Evolutionary conservation across 35 echinoderm and acorn worm species (phyloP), one percentile per base, ranked within the genome.

Genomic region (Holothuria glaberrima): DNA sequence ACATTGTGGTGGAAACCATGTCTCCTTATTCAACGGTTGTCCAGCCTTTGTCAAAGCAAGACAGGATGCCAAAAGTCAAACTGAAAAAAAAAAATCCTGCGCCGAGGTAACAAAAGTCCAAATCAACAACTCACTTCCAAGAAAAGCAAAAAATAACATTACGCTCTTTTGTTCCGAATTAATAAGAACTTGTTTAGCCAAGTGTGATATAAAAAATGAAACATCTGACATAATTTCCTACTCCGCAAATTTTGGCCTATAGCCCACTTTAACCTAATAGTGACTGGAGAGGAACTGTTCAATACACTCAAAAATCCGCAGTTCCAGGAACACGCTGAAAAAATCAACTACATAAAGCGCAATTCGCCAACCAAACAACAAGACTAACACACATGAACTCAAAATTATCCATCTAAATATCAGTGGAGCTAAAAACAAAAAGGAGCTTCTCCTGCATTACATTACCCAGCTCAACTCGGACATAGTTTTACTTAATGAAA

Each of bases 321-420:
- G 44, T 5, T 46, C 4, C 4, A 10, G 44, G 44, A 46, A 46
- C 4, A 46, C 4, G 44, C 10, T 46, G 10, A 46, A 10, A 10
- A 46, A 46, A 46, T 46, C 4, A 10, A 5, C 44, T 10, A 10
- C 10, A 46, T n/a, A n/a, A n/a, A n/a, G n/a, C n/a, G n/a, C n/a
- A 46, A 46, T 5, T 46, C 44, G 4, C 44, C 10, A 10, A 46
- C 4, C 4, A 10, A 46, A 10, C 44, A 46, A 5, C 4, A 10
- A 10, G 44, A 46, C 4, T 46, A 30, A 67, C 29, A 30, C n/a
- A n/a, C n/a, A 22, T 67, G 29, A 67, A 22, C 63, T 67, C 29
- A 67, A 22, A 67, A 67, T 67, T 5, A 6, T 67, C 63, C 63
- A 67, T 67, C 63, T 67, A 4, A 67, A 67, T 67, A 67, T 67